Base-by-base conservation (phyloP, 2,797 vertebrate species). In the Neostethus bicornis region DNA sequence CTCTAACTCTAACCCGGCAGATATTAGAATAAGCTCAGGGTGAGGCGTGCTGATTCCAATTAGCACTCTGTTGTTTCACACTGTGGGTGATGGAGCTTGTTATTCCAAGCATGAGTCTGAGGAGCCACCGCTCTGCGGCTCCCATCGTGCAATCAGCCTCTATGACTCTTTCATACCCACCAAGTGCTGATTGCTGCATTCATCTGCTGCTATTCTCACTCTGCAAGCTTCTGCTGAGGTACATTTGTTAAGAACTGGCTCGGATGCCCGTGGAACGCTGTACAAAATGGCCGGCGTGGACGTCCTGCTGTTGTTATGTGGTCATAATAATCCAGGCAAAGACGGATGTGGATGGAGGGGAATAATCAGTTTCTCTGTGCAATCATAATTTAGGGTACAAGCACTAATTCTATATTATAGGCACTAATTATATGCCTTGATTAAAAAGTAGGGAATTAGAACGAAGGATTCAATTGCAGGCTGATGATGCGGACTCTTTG, bases 51-150 rank as follows among this genome's bases (percentile, higher is more conserved):
- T 90, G 89, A 80, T 89, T 90, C 88, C 85, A 91, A 90, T 91
- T 90, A 91, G 87, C 79, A 82, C 85, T 86, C 83, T 90, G 85
- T 85, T 89, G 88, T 86, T 87, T 88, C 87, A 86, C 81, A 87
- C 87, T 77, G 89, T 84, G 85, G 85, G 83, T 67, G 80, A 85
- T 83, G 85, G 75, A 80, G 85, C 86, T 87, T 90, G 87, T 87
- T 87, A 87, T 89, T 89, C 83, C 61, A 73, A 67, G 79, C 84
- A 61, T 87, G 86, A 85, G 81, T 85, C 75, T 87, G 74, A 87
- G 77, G 75, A 86, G 77, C 74, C 58, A 35, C 51, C 50, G 79
- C 83, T 81, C 73, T 61, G 79, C 14, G 37, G 83, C 77, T 89
- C 84, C 83, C 77, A 79, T 81, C 73, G 77, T 77, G 86, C 85